A percentile compares a stretch with the other conserved stretches of the same genome.
Evolutionary conservation across 2,888 invertebrate species (phyloP).

Genomic region (Hoplodrina ambigua): DNA sequence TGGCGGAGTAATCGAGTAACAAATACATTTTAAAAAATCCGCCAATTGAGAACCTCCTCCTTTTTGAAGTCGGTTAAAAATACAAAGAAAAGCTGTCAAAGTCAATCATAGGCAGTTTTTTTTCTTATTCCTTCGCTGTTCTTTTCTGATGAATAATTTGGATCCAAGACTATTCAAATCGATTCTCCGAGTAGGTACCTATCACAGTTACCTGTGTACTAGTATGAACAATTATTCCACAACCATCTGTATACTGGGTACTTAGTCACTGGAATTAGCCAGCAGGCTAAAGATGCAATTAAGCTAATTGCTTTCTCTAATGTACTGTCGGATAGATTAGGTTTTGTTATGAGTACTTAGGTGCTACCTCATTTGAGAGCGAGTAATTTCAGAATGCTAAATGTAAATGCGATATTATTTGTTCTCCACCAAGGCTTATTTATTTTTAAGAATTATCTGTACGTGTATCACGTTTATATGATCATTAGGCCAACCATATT

Average conservation of each 20-base stretch:
- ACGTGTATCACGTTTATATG: too few species aligned
- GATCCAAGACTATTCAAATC: not conserved
- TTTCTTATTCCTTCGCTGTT: too few species aligned
- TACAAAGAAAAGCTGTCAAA: too few species aligned
- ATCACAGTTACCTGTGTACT: not conserved
- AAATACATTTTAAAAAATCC: too few species aligned
- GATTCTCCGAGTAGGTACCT: not conserved
- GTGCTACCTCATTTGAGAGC: not conserved
- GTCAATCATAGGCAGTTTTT: too few species aligned
- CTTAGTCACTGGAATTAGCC: constrained; percentile 2
- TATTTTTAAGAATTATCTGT: not conserved
- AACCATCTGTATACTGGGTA: not conserved
- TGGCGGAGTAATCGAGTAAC: too few species aligned
- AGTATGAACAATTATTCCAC: not conserved
- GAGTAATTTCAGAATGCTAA: not conserved
- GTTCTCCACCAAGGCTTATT: not conserved
- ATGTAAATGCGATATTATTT: not conserved
- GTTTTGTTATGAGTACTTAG: constrained; percentile 3
- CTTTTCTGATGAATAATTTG: too few species aligned
- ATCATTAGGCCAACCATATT: not conserved
- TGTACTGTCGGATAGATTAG: constrained; percentile 11
- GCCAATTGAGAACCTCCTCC: too few species aligned
- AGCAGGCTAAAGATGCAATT: constrained; percentile 11
- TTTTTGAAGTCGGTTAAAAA: too few species aligned
- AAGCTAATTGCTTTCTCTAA: constrained; percentile 21